Base-by-base conservation (phyloP, 2,797 vertebrate species). In the Lophotriccus pileatus region DNA sequence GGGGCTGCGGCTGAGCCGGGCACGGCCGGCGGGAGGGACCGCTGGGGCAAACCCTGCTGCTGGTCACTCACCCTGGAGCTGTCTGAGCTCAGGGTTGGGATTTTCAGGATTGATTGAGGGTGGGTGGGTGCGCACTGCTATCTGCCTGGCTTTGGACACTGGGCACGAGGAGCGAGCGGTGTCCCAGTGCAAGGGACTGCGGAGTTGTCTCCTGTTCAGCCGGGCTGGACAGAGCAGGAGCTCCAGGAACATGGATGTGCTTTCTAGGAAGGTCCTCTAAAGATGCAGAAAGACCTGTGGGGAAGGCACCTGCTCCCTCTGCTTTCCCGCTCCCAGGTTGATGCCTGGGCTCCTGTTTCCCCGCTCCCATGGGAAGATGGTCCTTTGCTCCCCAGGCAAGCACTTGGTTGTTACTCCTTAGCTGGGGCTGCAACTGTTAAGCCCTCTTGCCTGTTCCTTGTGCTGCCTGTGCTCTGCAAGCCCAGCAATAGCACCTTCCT, bases 1-100 rank as follows among this genome's bases (percentile, higher is more conserved):
- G 37, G 55, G 50, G 68, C 64, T 67, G 21, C 0, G 1, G 46
- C 39, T 25, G 39, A 37, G 50, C 36, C 0, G 0, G 46, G 60
- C 39, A 77, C 80, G 63, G 64, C 19, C 0, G 16, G 6, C 0
- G 24, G 50, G 7, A 67, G 9, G 32, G 21, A 80, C 9, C 0
- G 2, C 72, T 59, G 60, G 30, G 47, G 75, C 36, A 58, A 53
- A 81, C 30, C 41, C 14, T 34, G 4, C 28, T 0, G 0, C 50
- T 0, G 1, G 9, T 69, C 8, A 10, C 28, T 25, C 21, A 6
- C 43, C 69, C 34, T 24, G 39, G 16, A 69, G 70, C 0, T 6
- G 12, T 32, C 46, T 0, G 17, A 41, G 50, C n/a, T 60, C 37
- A 77, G 44, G 39, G 19, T 0, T 1, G n/a, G 37, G 41, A 28